Percentiles rank a stretch among this genome's conserved stretches.
phyloP scores from a whole-genome alignment of 2,888 invertebrate genomes.

The Lasioglossum figueresi region DNA sequence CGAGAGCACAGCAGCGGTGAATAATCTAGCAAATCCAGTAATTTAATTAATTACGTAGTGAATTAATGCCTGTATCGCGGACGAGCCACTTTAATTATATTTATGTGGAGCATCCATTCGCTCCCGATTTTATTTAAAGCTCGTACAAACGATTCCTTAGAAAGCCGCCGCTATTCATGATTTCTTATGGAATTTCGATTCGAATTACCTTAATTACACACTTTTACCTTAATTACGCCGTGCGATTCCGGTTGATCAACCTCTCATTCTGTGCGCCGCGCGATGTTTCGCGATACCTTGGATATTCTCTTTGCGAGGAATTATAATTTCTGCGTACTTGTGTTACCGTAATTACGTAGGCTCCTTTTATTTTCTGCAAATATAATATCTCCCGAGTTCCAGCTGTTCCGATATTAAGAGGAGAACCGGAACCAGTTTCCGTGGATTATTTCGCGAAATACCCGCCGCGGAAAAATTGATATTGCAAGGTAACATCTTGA shows the following conservation, averaged over 20 bases:
- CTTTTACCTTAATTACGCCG: slow-evolving; percentile 3
- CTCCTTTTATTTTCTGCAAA: not conserved
- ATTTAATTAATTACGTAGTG: not conserved
- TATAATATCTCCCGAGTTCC: not conserved
- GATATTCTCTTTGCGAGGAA: not conserved
- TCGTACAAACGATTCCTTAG: not conserved
- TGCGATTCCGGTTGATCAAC: slow-evolving; percentile 4
- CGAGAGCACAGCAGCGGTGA: not conserved
- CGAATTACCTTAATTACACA: slow-evolving; percentile 5
- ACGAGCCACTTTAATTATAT: not conserved
- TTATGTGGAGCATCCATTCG: not conserved
- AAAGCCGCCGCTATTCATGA: not conserved
- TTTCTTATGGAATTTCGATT: not conserved
- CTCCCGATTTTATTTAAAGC: not conserved
- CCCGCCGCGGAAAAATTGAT: not conserved
- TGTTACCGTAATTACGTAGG: not conserved
- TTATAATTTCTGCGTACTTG: not conserved
- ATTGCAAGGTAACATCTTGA: not conserved
- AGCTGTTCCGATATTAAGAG: not conserved
- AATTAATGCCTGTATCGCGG: not conserved
- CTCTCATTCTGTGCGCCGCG: not conserved
- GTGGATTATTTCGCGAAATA: not conserved
- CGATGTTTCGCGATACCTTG: not conserved
- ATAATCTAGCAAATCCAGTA: not conserved
- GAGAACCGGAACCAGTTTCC: not conserved